phyloP scores from a whole-genome alignment of 2,797 vertebrate genomes.

The Kryptolebias ocellatus region DNA sequence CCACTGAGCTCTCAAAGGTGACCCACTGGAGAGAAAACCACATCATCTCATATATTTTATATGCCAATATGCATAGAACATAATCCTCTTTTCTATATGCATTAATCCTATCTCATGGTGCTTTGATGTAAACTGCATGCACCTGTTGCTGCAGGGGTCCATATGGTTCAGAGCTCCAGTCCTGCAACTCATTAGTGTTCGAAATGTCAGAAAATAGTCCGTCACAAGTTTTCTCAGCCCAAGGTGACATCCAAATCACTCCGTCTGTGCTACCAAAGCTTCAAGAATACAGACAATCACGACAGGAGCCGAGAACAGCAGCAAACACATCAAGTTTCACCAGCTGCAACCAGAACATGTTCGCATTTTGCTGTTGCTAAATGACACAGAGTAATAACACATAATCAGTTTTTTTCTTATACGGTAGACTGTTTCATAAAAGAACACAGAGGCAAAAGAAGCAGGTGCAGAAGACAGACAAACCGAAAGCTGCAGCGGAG shows the following conservation, averaged over 20 bases:
- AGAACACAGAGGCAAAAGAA: not conserved
- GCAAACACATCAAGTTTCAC: constrained; percentile 6
- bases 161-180: not conserved
- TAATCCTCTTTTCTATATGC: constrained; percentile 4
- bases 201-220: constrained; percentile 13
- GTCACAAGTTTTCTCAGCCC: constrained; percentile 4
- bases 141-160: not conserved
- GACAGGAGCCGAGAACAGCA: not conserved
- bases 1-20: constrained; percentile 26
- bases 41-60: constrained; percentile 14
- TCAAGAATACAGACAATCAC: constrained; percentile 2
- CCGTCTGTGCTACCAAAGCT: not conserved
- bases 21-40: constrained; percentile 21
- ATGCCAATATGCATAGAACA: not conserved
- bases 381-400: constrained; percentile 9
- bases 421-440: not conserved
- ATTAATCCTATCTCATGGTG: not conserved
- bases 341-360: constrained; percentile 4
- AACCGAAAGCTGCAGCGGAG: constrained; percentile 9
- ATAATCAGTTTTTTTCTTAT: not conserved
- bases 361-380: not conserved
- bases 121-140: not conserved
- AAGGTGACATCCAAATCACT: constrained; percentile 4
- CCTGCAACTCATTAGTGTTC: constrained; percentile 4
- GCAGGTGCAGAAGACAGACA: constrained; percentile 20